Evolutionary conservation across 2,113 vertebrate species (phyloP).

Genomic region (Chrysochloris asiatica): DNA sequence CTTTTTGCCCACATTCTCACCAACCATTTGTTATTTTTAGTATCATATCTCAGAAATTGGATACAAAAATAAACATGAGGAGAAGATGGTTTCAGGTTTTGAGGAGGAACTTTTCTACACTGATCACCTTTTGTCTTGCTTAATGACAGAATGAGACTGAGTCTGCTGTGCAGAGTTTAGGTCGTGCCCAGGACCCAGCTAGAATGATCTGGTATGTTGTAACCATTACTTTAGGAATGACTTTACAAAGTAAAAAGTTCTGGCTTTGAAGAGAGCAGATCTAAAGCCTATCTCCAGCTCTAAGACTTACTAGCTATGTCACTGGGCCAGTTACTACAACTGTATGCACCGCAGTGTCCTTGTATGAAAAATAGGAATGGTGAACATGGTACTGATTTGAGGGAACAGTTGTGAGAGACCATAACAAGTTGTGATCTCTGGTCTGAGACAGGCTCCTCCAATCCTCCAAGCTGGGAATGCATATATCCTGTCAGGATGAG

Average conservation of each 20-base stretch:
- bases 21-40: conserved; percentile 43
- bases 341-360: neutral
- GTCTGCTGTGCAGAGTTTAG: neutral
- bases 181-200: neutral
- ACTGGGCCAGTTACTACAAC: conserved; percentile 3
- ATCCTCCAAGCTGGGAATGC: neutral
- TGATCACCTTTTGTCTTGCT: neutral
- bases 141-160: conserved; percentile 8
- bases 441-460: neutral
- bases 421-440: neutral
- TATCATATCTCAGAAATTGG: neutral
- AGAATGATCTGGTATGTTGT: neutral
- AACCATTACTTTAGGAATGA: neutral
- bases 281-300: neutral
- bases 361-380: neutral
- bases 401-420: neutral
- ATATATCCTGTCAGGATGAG: neutral
- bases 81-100: conserved; percentile 18
- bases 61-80: conserved; percentile 45
- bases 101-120: conserved; percentile 13
- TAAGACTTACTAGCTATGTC: neutral
- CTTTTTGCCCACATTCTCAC: conserved; percentile 8
- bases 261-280: neutral
- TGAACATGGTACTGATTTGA: neutral
- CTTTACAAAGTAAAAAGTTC: neutral